Percentiles rank a stretch among this genome's conserved stretches.
Conservation (phyloP, 2,113 vertebrate genomes). For the human region DNA sequence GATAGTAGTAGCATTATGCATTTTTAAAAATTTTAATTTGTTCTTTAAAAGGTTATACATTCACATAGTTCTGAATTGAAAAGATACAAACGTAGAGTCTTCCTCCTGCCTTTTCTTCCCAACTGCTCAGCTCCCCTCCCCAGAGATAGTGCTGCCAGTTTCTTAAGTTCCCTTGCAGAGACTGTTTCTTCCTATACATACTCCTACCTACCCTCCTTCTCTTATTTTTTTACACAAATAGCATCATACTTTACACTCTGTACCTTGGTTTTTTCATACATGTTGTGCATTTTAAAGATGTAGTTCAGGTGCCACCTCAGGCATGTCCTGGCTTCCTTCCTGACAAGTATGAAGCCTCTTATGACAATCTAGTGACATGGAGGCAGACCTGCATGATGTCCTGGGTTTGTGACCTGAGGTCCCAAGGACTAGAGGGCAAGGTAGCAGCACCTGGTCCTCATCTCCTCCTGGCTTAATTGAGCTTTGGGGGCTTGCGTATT, state of each 20-base stretch:
- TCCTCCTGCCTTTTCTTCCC: neutral
- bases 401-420: neutral
- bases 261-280: neutral
- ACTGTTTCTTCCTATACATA: neutral
- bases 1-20: neutral
- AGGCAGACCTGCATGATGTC: neutral
- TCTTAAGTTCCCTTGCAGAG: neutral
- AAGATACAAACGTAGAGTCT: neutral
- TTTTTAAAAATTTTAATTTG: neutral
- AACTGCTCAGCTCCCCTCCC: neutral
- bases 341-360: neutral
- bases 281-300: neutral
- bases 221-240: neutral
- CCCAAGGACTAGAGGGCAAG: neutral
- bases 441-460: neutral
- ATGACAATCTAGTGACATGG: neutral
- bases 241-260: neutral
- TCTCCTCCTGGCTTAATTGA: neutral
- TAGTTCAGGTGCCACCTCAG: neutral
- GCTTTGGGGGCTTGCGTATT: neutral
- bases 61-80: neutral
- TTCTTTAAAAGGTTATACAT: neutral
- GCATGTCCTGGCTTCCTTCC: neutral
- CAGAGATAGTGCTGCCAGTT: neutral
- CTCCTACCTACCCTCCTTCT: neutral